A percentile compares a stretch with the other conserved stretches of the same genome.
Evolutionary conservation across 1,140 invertebrate species (phyloP).

Genomic region (Drosophila arizonae): DNA sequence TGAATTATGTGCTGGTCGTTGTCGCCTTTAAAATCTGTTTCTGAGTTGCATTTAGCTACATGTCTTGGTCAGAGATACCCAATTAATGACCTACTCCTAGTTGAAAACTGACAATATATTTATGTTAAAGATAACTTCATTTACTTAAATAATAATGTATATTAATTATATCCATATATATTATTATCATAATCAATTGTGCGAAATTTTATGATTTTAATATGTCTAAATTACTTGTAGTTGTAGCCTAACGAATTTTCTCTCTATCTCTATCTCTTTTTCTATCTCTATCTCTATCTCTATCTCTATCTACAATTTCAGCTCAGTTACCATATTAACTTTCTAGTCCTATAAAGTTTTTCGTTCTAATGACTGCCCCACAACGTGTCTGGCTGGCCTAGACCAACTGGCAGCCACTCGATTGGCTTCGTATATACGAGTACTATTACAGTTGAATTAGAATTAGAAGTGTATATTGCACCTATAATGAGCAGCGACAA

Average conservation of each 20-base stretch:
- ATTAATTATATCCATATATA: no score
- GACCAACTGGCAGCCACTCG: slow-evolving; percentile 22
- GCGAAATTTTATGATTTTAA: no score
- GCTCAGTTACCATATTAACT: no score
- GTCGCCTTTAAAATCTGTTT: slow-evolving; percentile 62
- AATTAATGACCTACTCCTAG: slow-evolving; percentile 40
- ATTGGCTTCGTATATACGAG: slow-evolving; percentile 29
- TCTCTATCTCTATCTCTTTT: no score
- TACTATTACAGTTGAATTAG: slow-evolving; percentile 62
- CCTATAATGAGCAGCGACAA: slow-evolving; percentile 47
- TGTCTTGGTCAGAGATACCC: slow-evolving; percentile 25
- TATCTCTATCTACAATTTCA: no score
- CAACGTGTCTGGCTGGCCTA: slow-evolving; percentile 44
- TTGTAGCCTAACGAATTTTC: no score
- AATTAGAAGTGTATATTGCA: slow-evolving; percentile 80
- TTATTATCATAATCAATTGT: no score
- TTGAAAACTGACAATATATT: neutral
- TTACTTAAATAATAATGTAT: no score
- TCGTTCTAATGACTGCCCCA: neutral
- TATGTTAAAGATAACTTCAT: no score
- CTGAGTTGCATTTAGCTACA: slow-evolving; percentile 20
- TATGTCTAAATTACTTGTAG: no score
- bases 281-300: no score
- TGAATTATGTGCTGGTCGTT: slow-evolving; percentile 71
- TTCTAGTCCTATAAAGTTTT: neutral